Percentiles rank a stretch among this genome's conserved stretches.
Evolutionary conservation across 1,140 invertebrate species (phyloP).

Genomic region (Drosophila sproati): DNA sequence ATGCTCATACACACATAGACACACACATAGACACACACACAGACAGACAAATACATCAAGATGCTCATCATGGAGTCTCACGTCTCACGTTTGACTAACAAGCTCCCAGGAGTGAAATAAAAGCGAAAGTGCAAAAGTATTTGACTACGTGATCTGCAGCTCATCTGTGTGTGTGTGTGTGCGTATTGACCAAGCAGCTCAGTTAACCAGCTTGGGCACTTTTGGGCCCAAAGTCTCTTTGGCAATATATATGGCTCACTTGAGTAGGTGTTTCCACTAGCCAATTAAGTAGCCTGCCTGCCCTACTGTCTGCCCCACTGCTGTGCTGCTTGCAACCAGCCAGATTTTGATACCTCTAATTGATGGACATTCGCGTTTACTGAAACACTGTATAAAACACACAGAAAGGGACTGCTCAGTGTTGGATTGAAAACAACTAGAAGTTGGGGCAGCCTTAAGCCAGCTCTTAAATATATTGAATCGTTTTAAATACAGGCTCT

Average conservation of each 20-base stretch:
- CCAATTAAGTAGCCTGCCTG: slow-evolving; percentile 57
- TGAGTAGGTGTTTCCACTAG: slow-evolving; percentile 36
- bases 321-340: background rate
- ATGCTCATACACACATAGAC: slow-evolving; percentile 55
- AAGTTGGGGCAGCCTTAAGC: too few relatives aligned
- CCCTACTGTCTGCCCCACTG: background rate
- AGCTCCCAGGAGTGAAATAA: slow-evolving; percentile 81
- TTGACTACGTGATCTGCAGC: slow-evolving; percentile 67
- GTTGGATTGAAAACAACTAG: too few relatives aligned
- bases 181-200: slow-evolving; percentile 1
- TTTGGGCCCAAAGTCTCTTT: slow-evolving; percentile 17
- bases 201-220: slow-evolving; percentile 2
- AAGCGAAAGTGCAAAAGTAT: slow-evolving; percentile 72
- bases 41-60: slow-evolving; percentile 8
- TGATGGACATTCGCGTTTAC: slow-evolving; percentile 8
- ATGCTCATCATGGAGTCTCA: slow-evolving; percentile 36
- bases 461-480: too few relatives aligned
- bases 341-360: slow-evolving; percentile 1
- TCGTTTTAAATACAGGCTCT: too few relatives aligned
- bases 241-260: slow-evolving; percentile 27
- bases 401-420: background rate
- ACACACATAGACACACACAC: slow-evolving; percentile 5
- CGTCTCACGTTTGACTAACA: slow-evolving; percentile 76
- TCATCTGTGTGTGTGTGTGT: slow-evolving; percentile 1
- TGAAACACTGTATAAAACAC: background rate